phyloP scores from a whole-genome alignment of 37 sponge, comb jelly and placozoan genomes.

The Haliclona indistincta region DNA sequence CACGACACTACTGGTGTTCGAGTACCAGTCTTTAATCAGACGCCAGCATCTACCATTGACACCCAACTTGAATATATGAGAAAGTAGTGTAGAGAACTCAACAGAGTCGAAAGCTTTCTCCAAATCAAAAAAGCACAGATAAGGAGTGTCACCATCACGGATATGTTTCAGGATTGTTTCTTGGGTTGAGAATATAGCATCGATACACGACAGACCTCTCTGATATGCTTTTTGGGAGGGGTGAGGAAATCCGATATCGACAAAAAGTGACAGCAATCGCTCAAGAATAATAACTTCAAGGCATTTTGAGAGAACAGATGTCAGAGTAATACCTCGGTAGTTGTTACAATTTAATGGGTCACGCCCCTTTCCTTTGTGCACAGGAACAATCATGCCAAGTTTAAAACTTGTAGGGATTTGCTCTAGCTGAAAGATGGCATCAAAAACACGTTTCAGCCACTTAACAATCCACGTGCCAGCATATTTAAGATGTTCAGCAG shows the following conservation, averaged over 20 bases:
- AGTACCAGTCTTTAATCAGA: too few relatives aligned
- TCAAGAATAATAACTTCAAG: slow-evolving; percentile 16
- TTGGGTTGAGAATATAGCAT: slow-evolving; percentile 13
- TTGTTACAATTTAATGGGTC: slow-evolving; percentile 7
- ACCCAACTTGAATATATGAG: too few relatives aligned
- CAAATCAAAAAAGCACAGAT: too few relatives aligned
- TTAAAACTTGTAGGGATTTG: slow-evolving; percentile 20
- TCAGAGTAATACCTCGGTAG: slow-evolving; percentile 37
- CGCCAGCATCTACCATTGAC: too few relatives aligned
- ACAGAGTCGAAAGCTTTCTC: too few relatives aligned
- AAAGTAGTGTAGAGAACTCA: too few relatives aligned
- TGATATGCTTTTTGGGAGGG: slow-evolving; percentile 36
- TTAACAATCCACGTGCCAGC: background rate
- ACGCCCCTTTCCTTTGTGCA: slow-evolving; percentile 25
- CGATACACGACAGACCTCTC: slow-evolving; percentile 10
- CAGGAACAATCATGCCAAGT: slow-evolving; percentile 9
- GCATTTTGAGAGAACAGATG: slow-evolving; percentile 23
- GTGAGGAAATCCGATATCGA: slow-evolving; percentile 3
- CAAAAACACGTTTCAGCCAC: slow-evolving; percentile 16
- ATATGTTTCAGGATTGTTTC: too few relatives aligned
- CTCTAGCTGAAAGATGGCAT: slow-evolving; percentile 11
- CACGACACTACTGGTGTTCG: too few relatives aligned
- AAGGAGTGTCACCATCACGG: too few relatives aligned
- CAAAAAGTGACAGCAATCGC: slow-evolving; percentile 3
- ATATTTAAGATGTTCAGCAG: slow-evolving; percentile 2